Percentiles rank a stretch among this genome's conserved stretches.
These are phyloP conservation scores for Oikopleura dioica DNA, from an alignment of 23 tunicate species.

Conservation along the genomic window DNA sequence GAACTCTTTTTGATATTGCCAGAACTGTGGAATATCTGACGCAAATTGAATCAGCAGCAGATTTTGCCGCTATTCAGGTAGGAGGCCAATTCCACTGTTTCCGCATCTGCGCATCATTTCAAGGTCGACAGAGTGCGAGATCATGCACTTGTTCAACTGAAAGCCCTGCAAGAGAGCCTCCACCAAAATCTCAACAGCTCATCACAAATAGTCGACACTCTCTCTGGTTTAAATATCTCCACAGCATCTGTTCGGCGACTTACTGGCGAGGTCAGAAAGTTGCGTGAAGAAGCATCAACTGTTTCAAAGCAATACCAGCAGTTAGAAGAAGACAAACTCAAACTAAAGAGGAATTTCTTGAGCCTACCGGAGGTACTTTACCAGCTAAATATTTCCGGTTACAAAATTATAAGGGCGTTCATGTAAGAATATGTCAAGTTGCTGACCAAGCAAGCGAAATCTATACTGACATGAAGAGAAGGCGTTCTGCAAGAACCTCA, in stretches of 20 bases:
- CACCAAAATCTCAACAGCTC: not conserved
- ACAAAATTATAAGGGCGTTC: not conserved
- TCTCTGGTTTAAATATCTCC: not conserved
- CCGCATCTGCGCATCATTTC: not conserved
- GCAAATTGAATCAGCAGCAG: not conserved
- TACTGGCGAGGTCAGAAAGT: not conserved
- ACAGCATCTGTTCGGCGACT: not conserved
- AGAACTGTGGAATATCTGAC: slow-evolving; percentile 11
- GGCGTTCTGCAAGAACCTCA: not conserved
- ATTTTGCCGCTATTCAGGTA: not conserved
- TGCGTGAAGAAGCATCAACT: not conserved
- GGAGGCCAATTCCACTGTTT: not conserved
- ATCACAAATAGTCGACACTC: not conserved
- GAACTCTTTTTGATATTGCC: not conserved
- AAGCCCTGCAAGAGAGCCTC: not conserved
- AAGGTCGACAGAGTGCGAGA: not conserved
- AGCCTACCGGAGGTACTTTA: no score
- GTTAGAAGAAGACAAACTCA: not conserved
- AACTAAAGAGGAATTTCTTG: not conserved
- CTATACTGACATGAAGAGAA: slow-evolving; percentile 1
- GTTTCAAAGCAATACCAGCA: not conserved
- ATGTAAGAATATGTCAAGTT: no score
- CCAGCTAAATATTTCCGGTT: not conserved
- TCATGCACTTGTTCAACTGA: not conserved
- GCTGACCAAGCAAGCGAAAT: not conserved